Evolutionary conservation across 2,113 vertebrate species (phyloP).

Genomic region (Probosciger aterrimus): DNA sequence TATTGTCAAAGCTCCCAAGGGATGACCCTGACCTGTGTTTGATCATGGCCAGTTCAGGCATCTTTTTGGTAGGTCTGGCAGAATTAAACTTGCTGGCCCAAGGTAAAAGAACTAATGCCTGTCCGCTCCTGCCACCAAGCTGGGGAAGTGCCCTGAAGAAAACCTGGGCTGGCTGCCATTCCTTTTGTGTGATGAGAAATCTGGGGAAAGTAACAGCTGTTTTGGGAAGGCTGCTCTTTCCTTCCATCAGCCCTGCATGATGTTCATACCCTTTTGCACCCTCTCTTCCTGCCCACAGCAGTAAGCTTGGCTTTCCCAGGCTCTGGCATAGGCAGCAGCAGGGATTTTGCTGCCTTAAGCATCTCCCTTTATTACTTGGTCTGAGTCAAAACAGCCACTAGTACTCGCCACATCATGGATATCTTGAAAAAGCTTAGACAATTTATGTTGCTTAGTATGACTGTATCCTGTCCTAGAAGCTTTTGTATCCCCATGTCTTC

Average conservation of each 20-base stretch:
- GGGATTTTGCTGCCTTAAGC: not conserved
- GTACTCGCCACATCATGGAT: not conserved
- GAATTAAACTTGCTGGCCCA: conserved; percentile 50
- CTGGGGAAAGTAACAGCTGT: not conserved
- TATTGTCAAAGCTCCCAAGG: not conserved
- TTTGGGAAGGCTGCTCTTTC: not conserved
- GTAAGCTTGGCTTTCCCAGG: not conserved
- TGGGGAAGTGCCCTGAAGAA: conserved; percentile 43
- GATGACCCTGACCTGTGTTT: conserved; percentile 40
- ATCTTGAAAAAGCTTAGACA: not conserved
- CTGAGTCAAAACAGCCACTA: not conserved
- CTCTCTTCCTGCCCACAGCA: not conserved
- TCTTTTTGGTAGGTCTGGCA: conserved; percentile 18
- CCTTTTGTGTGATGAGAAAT: not conserved
- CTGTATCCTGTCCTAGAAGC: not conserved
- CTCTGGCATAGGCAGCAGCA: not conserved
- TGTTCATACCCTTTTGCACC: not conserved
- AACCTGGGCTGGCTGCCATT: not conserved
- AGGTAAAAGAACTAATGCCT: conserved; percentile 50
- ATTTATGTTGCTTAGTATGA: not conserved
- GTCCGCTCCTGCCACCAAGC: conserved; percentile 57
- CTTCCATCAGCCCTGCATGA: not conserved
- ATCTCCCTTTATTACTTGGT: not conserved
- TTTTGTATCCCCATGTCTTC: not conserved
- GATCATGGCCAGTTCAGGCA: not conserved